Percentiles rank a stretch among this genome's conserved stretches.
Evolutionary conservation across 92 coral and sea anemone genomes (phyloP).

Genomic region (Siderastrea siderea): DNA sequence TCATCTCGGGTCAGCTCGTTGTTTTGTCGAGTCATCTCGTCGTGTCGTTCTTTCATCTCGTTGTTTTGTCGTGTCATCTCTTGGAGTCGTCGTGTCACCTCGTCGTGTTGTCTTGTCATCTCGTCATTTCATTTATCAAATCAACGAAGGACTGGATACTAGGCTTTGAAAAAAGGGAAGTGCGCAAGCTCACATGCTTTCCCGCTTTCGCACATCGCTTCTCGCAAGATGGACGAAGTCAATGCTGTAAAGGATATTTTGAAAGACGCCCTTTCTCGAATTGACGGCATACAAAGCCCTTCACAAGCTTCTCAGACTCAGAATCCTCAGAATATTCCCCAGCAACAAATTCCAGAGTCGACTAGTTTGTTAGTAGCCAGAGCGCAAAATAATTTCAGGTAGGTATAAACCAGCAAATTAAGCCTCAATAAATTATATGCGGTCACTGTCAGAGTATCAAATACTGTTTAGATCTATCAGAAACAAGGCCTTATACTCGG

Average conservation of each 20-base stretch:
- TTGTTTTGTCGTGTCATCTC: too few species aligned
- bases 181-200: background rate
- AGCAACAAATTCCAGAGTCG: slow-evolving; percentile 19
- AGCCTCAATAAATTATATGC: too few species aligned
- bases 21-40: too few species aligned
- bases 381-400: slow-evolving; percentile 35
- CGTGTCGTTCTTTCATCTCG: too few species aligned
- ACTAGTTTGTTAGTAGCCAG: slow-evolving; percentile 6
- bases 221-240: slow-evolving; percentile 12
- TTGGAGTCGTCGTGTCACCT: too few species aligned
- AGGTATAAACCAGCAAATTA: background rate
- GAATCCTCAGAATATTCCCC: slow-evolving; percentile 3
- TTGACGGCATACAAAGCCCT: background rate
- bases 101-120: background rate
- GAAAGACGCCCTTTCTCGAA: slow-evolving; percentile 7
- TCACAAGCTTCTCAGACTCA: slow-evolving; percentile 29
- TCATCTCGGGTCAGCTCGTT: too few species aligned
- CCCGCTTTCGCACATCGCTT: background rate
- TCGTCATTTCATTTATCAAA: background rate
- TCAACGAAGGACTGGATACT: background rate
- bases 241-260: slow-evolving; percentile 11
- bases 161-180: background rate
- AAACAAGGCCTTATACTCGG: too few species aligned
- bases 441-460: too few species aligned
- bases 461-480: too few species aligned